A percentile compares a stretch with the other conserved stretches of the same genome.
Evolutionary conservation across 2,888 invertebrate genomes (phyloP).

Genomic region (Monopis laevigella): DNA sequence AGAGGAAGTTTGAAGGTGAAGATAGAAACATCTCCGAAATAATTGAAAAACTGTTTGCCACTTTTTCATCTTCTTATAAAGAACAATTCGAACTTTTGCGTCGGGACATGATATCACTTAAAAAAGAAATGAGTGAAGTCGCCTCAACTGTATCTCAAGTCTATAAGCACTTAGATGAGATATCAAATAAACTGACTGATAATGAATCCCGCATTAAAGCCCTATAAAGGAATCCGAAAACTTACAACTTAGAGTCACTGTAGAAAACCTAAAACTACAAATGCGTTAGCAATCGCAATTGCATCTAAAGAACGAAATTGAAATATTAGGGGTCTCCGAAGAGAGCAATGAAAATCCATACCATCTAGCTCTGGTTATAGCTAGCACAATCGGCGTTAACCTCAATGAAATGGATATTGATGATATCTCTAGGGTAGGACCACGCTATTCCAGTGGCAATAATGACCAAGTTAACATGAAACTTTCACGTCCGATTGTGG

Average conservation of each 20-base stretch:
- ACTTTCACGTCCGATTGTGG: conserved; percentile 19
- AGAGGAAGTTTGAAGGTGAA: no score
- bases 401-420: conserved; percentile 20
- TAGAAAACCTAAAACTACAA: conserved; percentile 14
- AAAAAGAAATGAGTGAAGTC: neutral
- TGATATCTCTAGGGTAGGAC: conserved; percentile 16
- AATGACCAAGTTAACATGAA: neutral
- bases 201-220: neutral
- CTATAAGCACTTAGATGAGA: neutral
- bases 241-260: conserved; percentile 9
- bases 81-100: neutral
- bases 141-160: neutral
- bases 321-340: conserved; percentile 20
- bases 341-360: conserved; percentile 18
- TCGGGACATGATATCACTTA: neutral
- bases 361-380: conserved; percentile 16
- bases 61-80: no score
- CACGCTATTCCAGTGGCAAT: conserved; percentile 3
- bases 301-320: conserved; percentile 18
- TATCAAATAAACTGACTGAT: neutral
- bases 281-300: conserved; percentile 17
- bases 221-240: conserved; percentile 4
- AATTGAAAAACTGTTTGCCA: no score
- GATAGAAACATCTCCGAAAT: no score
- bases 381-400: conserved; percentile 18